phyloP scores from a whole-genome alignment of 2,888 invertebrate species.

The Byasa hedistus region DNA sequence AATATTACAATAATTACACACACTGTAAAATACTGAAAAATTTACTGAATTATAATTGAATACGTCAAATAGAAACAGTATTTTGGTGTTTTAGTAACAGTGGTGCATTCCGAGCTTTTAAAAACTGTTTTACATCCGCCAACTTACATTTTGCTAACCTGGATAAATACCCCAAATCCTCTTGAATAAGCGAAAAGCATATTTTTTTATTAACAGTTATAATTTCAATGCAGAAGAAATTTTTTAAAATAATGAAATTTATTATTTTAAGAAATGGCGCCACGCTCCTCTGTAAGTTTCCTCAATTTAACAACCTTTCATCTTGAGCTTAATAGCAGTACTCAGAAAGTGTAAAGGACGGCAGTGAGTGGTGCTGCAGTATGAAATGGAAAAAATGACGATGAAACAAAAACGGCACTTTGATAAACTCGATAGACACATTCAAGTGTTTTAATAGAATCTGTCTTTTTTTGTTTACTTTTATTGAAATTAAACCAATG shows the following conservation, averaged over 20 bases:
- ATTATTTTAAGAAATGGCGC: not conserved
- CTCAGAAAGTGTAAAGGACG: conserved; percentile 13
- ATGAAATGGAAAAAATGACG: conserved; percentile 4
- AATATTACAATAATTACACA: too few relatives aligned
- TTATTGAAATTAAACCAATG: not conserved
- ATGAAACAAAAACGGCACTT: conserved; percentile 4
- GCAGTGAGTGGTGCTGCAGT: conserved; percentile 6
- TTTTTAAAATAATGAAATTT: not conserved
- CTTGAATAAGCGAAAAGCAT: too few relatives aligned
- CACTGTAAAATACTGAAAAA: too few relatives aligned
- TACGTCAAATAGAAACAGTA: too few relatives aligned
- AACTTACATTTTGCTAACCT: too few relatives aligned
- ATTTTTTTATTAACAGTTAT: not conserved
- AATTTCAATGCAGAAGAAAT: not conserved
- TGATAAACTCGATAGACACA: conserved; percentile 2
- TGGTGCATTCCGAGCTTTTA: too few relatives aligned
- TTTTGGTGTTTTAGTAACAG: too few relatives aligned
- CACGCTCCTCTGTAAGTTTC: conserved; percentile 6
- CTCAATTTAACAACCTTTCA: conserved; percentile 16
- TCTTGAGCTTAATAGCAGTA: conserved; percentile 15
- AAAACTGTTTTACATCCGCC: too few relatives aligned
- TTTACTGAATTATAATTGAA: too few relatives aligned
- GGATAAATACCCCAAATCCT: too few relatives aligned
- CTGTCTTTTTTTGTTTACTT: not conserved
- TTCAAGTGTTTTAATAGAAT: not conserved